Percentiles rank a stretch among this genome's conserved stretches.
Evolutionary conservation across 2,888 invertebrate genomes (phyloP).

Genomic region (Shargacucullia verbasci): DNA sequence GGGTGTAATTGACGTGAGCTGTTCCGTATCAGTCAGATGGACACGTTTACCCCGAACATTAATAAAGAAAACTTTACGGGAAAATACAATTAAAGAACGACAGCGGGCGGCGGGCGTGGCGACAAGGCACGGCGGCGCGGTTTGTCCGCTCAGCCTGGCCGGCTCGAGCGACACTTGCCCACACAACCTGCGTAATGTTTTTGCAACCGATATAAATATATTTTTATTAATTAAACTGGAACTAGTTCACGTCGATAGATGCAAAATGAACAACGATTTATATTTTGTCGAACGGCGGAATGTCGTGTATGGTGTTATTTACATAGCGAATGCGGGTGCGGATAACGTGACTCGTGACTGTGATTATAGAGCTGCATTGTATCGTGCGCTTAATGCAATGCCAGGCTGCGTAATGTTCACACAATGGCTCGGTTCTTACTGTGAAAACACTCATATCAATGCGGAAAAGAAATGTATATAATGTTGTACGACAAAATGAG

Average conservation of each 20-base stretch:
- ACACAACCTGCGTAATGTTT: constrained; percentile 61
- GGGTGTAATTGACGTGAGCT: constrained; percentile 65
- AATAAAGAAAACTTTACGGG: constrained; percentile 57
- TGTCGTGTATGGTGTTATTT: constrained; percentile 79
- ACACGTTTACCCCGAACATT: constrained; percentile 54
- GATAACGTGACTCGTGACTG: constrained; percentile 78
- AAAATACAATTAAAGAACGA: constrained; percentile 60
- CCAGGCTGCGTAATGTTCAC: constrained; percentile 75
- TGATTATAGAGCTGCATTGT: constrained; percentile 79
- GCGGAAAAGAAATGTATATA: constrained; percentile 71
- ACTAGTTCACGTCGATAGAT: constrained; percentile 53
- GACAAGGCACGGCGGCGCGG: constrained; percentile 55
- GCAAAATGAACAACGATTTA: constrained; percentile 66
- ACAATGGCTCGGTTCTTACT: constrained; percentile 72
- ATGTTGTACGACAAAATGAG: constrained; percentile 57
- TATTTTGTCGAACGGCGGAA: constrained; percentile 65
- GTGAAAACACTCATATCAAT: constrained; percentile 73
- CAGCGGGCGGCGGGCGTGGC: constrained; percentile 45
- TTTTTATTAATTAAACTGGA: constrained; percentile 63
- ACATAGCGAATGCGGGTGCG: constrained; percentile 77
- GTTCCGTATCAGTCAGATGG: constrained; percentile 68
- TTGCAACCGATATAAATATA: constrained; percentile 63
- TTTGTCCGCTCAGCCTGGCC: constrained; percentile 60
- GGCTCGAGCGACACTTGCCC: constrained; percentile 62
- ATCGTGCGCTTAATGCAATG: constrained; percentile 79